Evolutionary conservation across 2,888 invertebrate genomes (phyloP).

Genomic region (Tholera decimalis): DNA sequence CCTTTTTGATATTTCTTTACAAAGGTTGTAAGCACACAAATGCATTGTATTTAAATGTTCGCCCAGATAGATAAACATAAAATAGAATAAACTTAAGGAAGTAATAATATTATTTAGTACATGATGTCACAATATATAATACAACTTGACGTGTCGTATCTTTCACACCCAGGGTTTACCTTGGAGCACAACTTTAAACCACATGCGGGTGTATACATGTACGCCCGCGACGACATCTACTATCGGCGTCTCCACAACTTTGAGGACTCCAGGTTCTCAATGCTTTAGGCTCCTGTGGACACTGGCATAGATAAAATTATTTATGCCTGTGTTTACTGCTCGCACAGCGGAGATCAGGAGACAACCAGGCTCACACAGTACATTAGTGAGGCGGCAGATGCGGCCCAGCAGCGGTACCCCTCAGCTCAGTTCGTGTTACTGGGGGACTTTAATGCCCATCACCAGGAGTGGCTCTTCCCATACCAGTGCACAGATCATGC

Average conservation of each 20-base stretch:
- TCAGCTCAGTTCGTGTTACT: too few species aligned
- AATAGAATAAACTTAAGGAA: neutral
- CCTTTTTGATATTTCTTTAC: too few species aligned
- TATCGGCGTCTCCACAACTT: neutral
- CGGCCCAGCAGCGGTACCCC: too few species aligned
- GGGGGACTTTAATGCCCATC: too few species aligned
- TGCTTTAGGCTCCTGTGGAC: neutral
- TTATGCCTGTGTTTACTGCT: neutral
- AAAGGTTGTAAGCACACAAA: conserved; percentile 6
- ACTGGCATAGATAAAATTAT: neutral
- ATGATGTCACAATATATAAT: conserved; percentile 13
- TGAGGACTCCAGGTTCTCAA: neutral
- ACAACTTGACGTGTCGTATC: too few species aligned
- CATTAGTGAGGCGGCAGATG: too few species aligned
- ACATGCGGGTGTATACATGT: too few species aligned
- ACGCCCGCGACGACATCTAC: neutral
- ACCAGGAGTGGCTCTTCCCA: too few species aligned
- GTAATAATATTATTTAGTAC: conserved; percentile 20
- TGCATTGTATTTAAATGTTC: conserved; percentile 31
- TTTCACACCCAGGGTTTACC: too few species aligned
- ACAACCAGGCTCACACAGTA: too few species aligned
- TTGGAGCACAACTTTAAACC: too few species aligned
- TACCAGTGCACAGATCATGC: too few species aligned
- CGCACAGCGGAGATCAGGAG: neutral
- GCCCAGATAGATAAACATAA: conserved; percentile 26